Evolutionary conservation across 92 coral and sea anemone genomes (phyloP).

Genomic region (Zoanthus solanderi): DNA sequence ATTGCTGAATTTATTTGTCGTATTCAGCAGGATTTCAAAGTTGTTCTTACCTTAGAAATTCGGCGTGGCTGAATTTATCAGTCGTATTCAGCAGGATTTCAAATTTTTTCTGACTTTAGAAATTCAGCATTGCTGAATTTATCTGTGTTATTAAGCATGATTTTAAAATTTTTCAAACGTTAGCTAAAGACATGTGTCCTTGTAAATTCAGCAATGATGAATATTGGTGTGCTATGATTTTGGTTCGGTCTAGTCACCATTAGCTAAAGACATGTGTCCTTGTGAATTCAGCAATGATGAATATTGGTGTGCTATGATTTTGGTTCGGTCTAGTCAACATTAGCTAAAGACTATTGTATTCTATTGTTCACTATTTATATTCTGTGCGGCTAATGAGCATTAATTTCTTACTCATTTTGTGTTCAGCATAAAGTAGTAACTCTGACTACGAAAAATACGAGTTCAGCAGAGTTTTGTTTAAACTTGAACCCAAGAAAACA

Average conservation of each 20-base stretch:
- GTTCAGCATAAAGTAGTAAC: slow-evolving; percentile 20
- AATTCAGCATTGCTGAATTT: slow-evolving; percentile 24
- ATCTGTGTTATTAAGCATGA: not conserved
- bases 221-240: not conserved
- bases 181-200: not conserved
- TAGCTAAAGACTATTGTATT: not conserved
- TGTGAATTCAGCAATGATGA: not conserved
- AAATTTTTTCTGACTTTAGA: slow-evolving; percentile 3
- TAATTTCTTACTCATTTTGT: slow-evolving; percentile 8
- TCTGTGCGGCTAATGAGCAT: not conserved
- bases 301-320: not conserved
- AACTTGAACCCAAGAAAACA: slow-evolving; percentile 1
- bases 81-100: not conserved
- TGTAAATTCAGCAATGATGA: slow-evolving; percentile 18
- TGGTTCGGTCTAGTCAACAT: not conserved
- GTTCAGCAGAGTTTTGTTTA: not conserved
- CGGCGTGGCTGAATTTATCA: not conserved
- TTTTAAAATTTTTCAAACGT: not conserved
- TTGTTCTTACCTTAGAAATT: not conserved
- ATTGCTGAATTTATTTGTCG: not conserved
- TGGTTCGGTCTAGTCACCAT: not conserved
- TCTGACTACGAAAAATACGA: slow-evolving; percentile 17
- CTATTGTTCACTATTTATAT: not conserved
- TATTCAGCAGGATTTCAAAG: not conserved
- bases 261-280: not conserved